phyloP scores from a whole-genome alignment of 2,797 vertebrate genomes.

The Emydoidea blandingii region DNA sequence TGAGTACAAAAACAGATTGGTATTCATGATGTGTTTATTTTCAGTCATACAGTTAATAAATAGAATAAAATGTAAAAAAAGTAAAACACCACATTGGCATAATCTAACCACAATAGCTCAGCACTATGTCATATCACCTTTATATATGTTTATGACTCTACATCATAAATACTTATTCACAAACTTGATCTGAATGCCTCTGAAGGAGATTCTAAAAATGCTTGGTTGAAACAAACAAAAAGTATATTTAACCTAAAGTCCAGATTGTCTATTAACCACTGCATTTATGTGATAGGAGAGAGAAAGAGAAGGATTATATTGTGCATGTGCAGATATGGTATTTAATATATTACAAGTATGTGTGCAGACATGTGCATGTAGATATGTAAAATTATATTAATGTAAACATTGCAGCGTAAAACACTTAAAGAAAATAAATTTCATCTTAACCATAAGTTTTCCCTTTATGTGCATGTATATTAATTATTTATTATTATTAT shows the following conservation, averaged over 20 bases:
- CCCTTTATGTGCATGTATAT: neutral
- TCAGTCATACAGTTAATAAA: conserved; percentile 39
- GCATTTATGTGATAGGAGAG: neutral
- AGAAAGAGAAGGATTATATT: neutral
- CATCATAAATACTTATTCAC: neutral
- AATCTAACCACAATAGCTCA: neutral
- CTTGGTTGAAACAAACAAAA: neutral
- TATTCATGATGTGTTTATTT: conserved; percentile 76
- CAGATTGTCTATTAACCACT: neutral
- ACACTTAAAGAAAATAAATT: neutral
- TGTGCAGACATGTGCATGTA: neutral
- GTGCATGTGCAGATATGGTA: neutral
- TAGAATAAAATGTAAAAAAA: conserved; percentile 37
- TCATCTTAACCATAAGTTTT: neutral
- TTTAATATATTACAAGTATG: neutral
- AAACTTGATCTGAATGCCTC: neutral
- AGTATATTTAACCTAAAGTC: neutral
- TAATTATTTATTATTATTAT: neutral
- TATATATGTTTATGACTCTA: neutral
- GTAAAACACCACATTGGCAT: neutral
- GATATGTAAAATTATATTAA: neutral
- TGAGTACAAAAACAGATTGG: conserved; percentile 76
- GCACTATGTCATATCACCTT: neutral
- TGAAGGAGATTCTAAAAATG: neutral
- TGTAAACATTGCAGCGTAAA: neutral